Evolutionary conservation across 2,888 invertebrate genomes (phyloP), one percentile per base, ranked within the genome.

Genomic region (Artemia sp.): DNA sequence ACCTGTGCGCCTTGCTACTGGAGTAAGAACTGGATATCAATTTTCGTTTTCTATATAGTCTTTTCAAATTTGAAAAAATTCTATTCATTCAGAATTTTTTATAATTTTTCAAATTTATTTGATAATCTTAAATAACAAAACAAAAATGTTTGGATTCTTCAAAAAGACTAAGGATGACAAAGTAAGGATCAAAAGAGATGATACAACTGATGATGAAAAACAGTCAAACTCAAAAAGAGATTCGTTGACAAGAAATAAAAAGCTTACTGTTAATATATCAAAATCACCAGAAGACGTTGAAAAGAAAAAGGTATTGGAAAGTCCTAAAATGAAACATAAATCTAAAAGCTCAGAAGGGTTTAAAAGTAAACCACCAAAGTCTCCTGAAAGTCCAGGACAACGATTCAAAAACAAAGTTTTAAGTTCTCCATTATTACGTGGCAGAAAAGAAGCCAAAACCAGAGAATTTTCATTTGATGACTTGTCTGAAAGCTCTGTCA

Each of bases 121-220:
- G 38, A 38, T 1, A 38, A 4, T 38, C 38, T 38, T 38, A 38
- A 38, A 1, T 38, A 38, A 38, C 2, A 5, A 58, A 58, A 9
- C 2, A 58, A 24, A n/a, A n/a, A 58, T 58, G 64, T 58, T 58
- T 10, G 64, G 64, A 58, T 58, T 58, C 10, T 58, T 58, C 24
- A 58, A 58, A 24, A 58, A 58, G 24, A 58, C 64, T n/a, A 58
- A 58, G 24, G 64, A 58, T 58, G 64, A 58, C n/a, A 58, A 58
- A 58, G 14, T 24, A 8, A 58, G 24, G 10, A 9, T 24, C 24
- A 58, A 58, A 10, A 58, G 24, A 11, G 64, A 58, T 19, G 64
- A 58, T 9, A 58, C n/a, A 8, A 24, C 14, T 19, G 64, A 58
- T n/a, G 64, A 58, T 19, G 64, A 58, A 58, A 58, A 58, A 10